phyloP scores from a whole-genome alignment of 2,113 vertebrate species.

The Barnardius zonarius region DNA sequence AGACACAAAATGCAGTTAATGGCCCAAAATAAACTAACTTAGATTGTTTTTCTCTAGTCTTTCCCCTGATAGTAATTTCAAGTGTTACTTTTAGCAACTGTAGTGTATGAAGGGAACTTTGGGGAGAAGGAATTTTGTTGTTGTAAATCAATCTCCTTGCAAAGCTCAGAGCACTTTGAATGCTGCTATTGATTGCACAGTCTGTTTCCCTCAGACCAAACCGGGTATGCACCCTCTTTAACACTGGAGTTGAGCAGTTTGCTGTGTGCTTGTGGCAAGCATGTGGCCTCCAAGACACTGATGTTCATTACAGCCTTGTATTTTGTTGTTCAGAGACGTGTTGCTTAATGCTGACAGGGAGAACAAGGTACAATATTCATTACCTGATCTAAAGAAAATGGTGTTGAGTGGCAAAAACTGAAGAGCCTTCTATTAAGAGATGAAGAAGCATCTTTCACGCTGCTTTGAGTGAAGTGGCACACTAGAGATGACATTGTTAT shows the following conservation, averaged over 20 bases:
- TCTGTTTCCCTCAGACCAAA: not conserved
- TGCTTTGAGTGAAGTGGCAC: not conserved
- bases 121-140: not conserved
- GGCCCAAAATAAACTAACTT: slow-evolving; percentile 3
- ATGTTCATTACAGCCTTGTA: not conserved
- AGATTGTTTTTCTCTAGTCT: not conserved
- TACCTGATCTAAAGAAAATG: not conserved
- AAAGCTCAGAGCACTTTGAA: not conserved
- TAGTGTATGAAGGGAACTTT: not conserved
- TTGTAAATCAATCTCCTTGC: not conserved
- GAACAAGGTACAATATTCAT: not conserved
- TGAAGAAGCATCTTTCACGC: not conserved
- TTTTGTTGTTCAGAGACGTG: not conserved
- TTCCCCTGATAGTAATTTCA: slow-evolving; percentile 1
- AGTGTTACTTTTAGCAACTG: slow-evolving; percentile 21
- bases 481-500: not conserved
- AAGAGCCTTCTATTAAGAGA: not conserved
- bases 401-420: not conserved
- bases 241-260: not conserved
- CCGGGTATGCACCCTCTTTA: fast-evolving
- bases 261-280: not conserved
- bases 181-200: not conserved
- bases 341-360: not conserved
- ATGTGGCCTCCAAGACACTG: not conserved
- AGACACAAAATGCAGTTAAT: not conserved